phyloP scores from a whole-genome alignment of 2,113 vertebrate species.

The Phycodurus eques region DNA sequence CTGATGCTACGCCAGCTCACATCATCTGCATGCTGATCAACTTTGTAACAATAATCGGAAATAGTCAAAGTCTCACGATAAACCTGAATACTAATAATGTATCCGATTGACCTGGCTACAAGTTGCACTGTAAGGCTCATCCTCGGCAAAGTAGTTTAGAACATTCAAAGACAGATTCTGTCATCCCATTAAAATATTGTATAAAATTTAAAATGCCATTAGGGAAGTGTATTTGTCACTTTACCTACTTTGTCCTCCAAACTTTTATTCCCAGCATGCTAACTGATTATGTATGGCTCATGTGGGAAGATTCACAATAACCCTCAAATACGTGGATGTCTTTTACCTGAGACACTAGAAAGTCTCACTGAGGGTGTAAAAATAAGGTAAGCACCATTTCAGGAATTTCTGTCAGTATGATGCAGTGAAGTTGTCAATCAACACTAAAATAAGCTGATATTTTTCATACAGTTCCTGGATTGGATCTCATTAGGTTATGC shows the following conservation, averaged over 20 bases:
- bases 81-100: slow-evolving; percentile 43
- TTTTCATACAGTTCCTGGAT: background rate
- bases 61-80: slow-evolving; percentile 30
- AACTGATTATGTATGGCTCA: slow-evolving; percentile 15
- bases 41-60: slow-evolving; percentile 51
- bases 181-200: too few relatives aligned
- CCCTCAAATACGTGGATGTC: background rate
- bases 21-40: slow-evolving; percentile 51
- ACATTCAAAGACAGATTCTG: too few relatives aligned
- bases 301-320: background rate
- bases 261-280: slow-evolving; percentile 28
- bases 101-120: slow-evolving; percentile 16
- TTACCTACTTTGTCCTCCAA: slow-evolving; percentile 21
- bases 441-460: background rate
- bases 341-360: background rate
- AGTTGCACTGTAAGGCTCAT: slow-evolving; percentile 10
- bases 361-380: background rate
- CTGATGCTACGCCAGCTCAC: slow-evolving; percentile 49
- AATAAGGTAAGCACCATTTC: background rate
- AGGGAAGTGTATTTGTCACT: slow-evolving; percentile 50
- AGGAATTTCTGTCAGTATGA: background rate
- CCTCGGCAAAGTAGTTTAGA: too few relatives aligned
- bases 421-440: background rate
- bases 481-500: background rate
- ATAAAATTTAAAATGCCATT: slow-evolving; percentile 17